phyloP scores from a whole-genome alignment of 53 echinoderm and acorn worm genomes.

The Stichopus horrens region DNA sequence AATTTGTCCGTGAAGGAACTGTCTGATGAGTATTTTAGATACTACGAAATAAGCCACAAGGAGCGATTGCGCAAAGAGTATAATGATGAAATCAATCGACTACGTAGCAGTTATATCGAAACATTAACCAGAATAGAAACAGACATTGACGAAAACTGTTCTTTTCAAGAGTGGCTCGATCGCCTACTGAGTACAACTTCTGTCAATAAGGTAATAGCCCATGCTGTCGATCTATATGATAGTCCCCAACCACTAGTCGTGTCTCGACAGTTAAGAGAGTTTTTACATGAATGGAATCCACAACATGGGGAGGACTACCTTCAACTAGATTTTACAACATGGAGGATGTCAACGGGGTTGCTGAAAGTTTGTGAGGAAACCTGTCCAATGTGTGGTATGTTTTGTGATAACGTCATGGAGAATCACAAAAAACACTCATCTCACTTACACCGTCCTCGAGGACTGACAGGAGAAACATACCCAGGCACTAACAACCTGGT shows the following conservation, averaged over 20 bases:
- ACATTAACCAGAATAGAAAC: neutral
- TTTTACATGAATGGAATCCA: neutral
- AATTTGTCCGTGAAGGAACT: neutral
- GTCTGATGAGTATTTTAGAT: no score
- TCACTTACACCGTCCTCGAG: conserved; percentile 18
- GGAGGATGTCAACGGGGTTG: neutral
- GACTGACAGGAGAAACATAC: neutral
- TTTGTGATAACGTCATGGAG: neutral
- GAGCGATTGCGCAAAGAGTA: neutral
- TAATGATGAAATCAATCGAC: neutral
- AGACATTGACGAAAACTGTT: neutral
- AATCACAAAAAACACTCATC: neutral
- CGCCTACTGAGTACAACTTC: neutral
- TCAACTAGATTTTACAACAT: neutral
- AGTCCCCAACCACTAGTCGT: neutral
- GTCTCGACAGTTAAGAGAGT: neutral
- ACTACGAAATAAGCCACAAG: neutral
- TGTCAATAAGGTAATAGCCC: neutral
- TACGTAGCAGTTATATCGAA: neutral
- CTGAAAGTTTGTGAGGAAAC: neutral
- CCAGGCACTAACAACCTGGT: neutral
- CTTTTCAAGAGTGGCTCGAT: neutral
- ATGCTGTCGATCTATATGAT: neutral
- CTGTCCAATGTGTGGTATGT: conserved; percentile 4
- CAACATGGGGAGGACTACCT: neutral